phyloP scores from a whole-genome alignment of 2,888 invertebrate species.

The Tethea ocularis region DNA sequence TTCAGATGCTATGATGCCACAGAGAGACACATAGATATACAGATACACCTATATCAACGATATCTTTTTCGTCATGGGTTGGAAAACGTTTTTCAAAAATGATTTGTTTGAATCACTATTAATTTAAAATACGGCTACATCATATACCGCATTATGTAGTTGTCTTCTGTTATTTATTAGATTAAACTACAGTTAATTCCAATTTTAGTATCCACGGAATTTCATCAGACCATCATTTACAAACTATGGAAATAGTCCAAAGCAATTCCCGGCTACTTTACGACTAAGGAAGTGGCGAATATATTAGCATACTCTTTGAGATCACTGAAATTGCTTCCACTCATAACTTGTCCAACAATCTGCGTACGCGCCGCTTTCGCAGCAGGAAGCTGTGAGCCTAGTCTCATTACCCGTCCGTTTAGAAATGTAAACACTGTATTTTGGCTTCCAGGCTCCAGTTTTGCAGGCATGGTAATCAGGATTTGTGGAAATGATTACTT shows the following conservation, averaged over 20 bases:
- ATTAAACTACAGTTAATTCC: background rate
- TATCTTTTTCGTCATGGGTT: too few relatives aligned
- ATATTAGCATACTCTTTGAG: constrained; percentile 38
- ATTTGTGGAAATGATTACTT: constrained; percentile 30
- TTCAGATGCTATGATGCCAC: too few relatives aligned
- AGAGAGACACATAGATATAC: too few relatives aligned
- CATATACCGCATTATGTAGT: too few relatives aligned
- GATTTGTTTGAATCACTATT: too few relatives aligned
- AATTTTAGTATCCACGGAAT: background rate
- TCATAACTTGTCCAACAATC: constrained; percentile 38
- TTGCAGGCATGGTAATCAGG: constrained; percentile 27
- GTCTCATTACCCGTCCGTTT: constrained; percentile 46
- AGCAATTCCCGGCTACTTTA: background rate
- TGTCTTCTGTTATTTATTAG: background rate
- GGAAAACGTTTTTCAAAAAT: too few relatives aligned
- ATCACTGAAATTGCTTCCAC: constrained; percentile 41
- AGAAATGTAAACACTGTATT: constrained; percentile 46
- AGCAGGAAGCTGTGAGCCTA: constrained; percentile 37
- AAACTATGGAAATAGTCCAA: background rate
- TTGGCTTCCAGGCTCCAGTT: constrained; percentile 21
- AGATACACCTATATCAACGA: too few relatives aligned
- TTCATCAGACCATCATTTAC: background rate
- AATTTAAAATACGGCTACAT: too few relatives aligned
- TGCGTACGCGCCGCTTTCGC: constrained; percentile 50
- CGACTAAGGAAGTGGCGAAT: constrained; percentile 24